Conservation (phyloP, 2,797 vertebrate genomes). For the Ciconia nigra region DNA sequence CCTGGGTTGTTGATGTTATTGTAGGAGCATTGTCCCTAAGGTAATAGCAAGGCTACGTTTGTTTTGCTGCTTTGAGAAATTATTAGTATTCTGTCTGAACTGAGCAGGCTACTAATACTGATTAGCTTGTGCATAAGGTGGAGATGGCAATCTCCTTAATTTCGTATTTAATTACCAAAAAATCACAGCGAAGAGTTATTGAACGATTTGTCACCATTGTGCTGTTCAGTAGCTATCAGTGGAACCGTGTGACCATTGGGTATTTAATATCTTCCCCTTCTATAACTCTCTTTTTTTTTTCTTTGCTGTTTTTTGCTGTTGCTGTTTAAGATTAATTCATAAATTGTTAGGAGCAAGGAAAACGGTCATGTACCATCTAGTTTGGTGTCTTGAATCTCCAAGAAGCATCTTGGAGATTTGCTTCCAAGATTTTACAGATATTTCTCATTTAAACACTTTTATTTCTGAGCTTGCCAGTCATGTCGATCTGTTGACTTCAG, state of each 20-base stretch:
- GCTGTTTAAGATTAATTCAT: background rate
- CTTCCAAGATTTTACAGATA: background rate
- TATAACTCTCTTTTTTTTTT: background rate
- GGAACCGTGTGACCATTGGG: background rate
- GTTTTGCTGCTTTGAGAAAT: background rate
- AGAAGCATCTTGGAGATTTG: background rate
- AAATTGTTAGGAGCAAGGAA: background rate
- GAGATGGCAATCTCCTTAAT: background rate
- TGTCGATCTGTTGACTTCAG: background rate
- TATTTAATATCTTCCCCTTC: background rate
- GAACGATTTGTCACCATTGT: background rate
- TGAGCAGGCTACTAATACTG: background rate
- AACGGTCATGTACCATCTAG: accelerated
- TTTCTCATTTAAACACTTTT: background rate
- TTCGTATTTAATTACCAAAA: background rate
- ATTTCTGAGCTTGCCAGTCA: background rate
- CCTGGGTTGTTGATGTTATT: background rate
- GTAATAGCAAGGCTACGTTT: background rate
- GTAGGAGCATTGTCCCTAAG: background rate
- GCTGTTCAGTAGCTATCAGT: background rate
- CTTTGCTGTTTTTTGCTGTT: background rate
- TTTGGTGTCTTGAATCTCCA: background rate
- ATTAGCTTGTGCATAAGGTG: background rate
- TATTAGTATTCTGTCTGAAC: background rate
- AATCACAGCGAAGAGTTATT: background rate